phyloP scores from a whole-genome alignment of 1,140 invertebrate species.

The Leptopilina boulardi region DNA sequence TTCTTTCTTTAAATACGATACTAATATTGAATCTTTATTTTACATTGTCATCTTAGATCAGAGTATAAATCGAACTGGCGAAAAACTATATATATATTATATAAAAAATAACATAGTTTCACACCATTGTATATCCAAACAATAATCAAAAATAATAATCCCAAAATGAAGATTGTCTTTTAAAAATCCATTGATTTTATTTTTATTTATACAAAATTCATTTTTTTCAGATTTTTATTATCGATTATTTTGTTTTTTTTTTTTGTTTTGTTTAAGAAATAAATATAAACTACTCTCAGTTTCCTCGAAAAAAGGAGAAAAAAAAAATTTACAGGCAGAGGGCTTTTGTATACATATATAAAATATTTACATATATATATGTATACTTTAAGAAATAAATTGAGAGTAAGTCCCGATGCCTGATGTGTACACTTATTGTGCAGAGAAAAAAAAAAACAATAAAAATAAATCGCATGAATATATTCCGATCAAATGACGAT shows the following conservation, averaged over 20 bases:
- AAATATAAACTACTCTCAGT: neutral
- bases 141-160: neutral
- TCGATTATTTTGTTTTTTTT: no score
- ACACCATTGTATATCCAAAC: neutral
- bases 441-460: conserved; percentile 4
- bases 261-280: no score
- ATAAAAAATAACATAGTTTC: conserved; percentile 23
- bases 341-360: conserved; percentile 42
- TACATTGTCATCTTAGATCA: conserved; percentile 55
- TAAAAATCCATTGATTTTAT: no score
- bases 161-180: neutral
- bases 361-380: conserved; percentile 46
- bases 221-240: neutral
- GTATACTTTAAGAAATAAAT: conserved; percentile 54
- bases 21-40: conserved; percentile 47
- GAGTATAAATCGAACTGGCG: conserved; percentile 48
- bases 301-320: neutral
- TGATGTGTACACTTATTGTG: conserved; percentile 58
- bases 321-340: neutral
- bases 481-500: conserved; percentile 55
- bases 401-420: conserved; percentile 68
- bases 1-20: neutral
- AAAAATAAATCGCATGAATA: neutral
- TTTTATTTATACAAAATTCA: neutral
- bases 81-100: conserved; percentile 45